Base-by-base conservation (phyloP, 2,888 invertebrate species). In the Macrosiphum euphorbiae region DNA sequence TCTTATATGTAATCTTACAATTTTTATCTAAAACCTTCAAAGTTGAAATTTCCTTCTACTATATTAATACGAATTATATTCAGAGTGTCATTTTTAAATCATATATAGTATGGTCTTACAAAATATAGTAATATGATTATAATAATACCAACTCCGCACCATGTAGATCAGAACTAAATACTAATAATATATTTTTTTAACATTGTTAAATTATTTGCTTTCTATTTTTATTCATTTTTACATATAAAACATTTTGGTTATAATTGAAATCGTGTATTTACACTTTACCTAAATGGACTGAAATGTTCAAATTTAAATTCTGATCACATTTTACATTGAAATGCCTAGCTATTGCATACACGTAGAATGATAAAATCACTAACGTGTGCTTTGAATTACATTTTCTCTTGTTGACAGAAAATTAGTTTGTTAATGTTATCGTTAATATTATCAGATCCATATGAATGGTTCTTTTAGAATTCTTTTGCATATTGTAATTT, bases 331-430 rank as follows among this genome's bases (percentile, higher is more conserved):
- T 87, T 87, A 87, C n/a, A 87, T 50, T 28, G 35, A 35, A 87
- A 87, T 16, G 28, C 35, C 50, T n/a, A 28, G 47, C 10, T n/a
- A 28, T 28, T 52, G n/a, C 87, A 87, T 87, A 87, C 87, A 50
- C n/a, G 50, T n/a, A 87, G 8, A 87, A 52, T 87, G 47, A 90
- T 67, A 90, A 67, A 61, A 61, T 67, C 90, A 67, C n/a, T n/a
- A 90, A 90, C 24, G n/a, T 90, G 24, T 90, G 61, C n/a, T 90
- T 67, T 61, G 20, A 67, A 67, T 90, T 67, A n/a, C 28, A 47
- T 90, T 90, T 58, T 35, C 47, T 58, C 26, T 41, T 8, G 20
- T 89, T 47, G 61, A 61, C 58, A 89, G 47, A 90, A 47, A 67
- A 90, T 67, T n/a, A 47, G 90, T 90, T 89, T 89, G 7, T 44